Conservation (phyloP, 2,113 vertebrate genomes). For the Larimichthys crocea region DNA sequence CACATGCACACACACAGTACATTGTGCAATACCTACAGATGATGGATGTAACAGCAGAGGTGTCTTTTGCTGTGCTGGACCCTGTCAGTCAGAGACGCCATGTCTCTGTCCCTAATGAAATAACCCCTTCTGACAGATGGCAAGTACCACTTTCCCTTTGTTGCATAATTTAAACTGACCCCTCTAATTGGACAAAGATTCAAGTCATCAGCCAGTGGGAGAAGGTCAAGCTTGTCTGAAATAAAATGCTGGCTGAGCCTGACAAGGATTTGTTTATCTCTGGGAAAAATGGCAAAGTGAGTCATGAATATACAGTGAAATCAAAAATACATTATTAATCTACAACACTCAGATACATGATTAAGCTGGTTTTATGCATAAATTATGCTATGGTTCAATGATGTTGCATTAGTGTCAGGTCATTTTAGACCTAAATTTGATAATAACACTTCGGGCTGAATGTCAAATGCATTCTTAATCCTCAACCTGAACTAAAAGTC, state of each 20-base stretch:
- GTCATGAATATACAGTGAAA: constrained; percentile 32
- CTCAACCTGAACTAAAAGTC: constrained; percentile 21
- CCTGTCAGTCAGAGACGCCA: constrained; percentile 29
- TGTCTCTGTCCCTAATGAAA: constrained; percentile 56
- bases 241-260: constrained; percentile 40
- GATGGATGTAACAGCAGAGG: constrained; percentile 28
- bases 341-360: constrained; percentile 9
- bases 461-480: constrained; percentile 30
- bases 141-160: constrained; percentile 58
- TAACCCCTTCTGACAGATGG: constrained; percentile 69
- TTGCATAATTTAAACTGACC: constrained; percentile 77
- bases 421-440: constrained; percentile 4
- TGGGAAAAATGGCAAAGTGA: constrained; percentile 38
- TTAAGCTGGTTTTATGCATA: constrained; percentile 20
- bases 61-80: constrained; percentile 31
- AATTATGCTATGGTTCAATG: constrained; percentile 9
- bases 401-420: constrained; percentile 34
- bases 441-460: neutral
- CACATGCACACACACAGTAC: neutral
- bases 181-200: constrained; percentile 76
- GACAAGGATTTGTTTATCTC: constrained; percentile 51
- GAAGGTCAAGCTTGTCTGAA: constrained; percentile 66
- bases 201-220: constrained; percentile 60
- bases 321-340: constrained; percentile 37
- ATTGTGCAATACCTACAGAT: neutral